phyloP scores from a whole-genome alignment of 2,797 vertebrate species.

The Smutsia temminckii region DNA sequence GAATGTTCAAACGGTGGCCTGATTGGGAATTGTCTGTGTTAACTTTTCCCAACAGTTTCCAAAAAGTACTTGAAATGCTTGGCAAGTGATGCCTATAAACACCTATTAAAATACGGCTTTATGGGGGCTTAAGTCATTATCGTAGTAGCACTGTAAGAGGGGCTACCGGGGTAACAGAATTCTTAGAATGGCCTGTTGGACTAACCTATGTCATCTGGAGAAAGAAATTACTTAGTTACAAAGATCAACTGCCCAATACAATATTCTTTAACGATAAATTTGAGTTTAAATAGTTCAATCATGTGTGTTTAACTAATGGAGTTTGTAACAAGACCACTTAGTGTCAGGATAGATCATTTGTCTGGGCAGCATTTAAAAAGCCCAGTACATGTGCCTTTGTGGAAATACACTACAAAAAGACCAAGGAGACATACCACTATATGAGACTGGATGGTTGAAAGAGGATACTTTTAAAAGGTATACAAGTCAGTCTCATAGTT shows the following conservation, averaged over 20 bases:
- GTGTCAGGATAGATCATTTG: background rate
- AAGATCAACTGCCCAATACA: background rate
- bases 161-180: background rate
- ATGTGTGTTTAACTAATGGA: background rate
- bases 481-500: background rate
- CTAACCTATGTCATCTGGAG: background rate
- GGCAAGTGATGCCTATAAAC: slow-evolving; percentile 63
- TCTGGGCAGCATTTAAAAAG: background rate
- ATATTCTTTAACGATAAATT: slow-evolving; percentile 18
- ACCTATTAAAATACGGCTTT: slow-evolving; percentile 68
- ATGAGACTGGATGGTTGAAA: background rate
- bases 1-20: background rate
- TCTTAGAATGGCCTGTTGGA: background rate
- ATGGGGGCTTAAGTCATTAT: slow-evolving; percentile 47
- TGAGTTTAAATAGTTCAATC: background rate
- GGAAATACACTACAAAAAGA: background rate
- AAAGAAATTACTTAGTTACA: background rate
- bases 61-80: slow-evolving; percentile 46
- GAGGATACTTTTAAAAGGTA: background rate
- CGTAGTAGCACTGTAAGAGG: background rate
- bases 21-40: background rate
- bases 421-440: background rate
- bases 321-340: background rate
- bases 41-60: background rate
- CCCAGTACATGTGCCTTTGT: background rate